Percentiles rank a stretch among this genome's conserved stretches.
These are phyloP conservation scores for Baronia brevicornis DNA, from an alignment of 2,888 invertebrate species.

Conservation along the genomic window DNA sequence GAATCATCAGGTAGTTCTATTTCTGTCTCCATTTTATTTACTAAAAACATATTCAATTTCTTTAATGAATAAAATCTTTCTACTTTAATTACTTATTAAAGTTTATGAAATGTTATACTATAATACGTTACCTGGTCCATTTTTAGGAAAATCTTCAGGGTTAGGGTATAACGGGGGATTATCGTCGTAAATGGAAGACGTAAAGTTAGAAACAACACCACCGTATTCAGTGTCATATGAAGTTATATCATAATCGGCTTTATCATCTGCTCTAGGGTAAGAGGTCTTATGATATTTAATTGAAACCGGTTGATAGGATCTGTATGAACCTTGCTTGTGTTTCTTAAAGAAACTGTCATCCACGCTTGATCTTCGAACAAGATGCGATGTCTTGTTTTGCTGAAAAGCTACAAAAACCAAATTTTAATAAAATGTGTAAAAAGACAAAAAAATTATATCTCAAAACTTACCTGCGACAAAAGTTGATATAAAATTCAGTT, in stretches of 20 bases:
- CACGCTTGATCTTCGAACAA: constrained; percentile 36
- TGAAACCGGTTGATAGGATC: constrained; percentile 57
- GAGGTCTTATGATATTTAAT: constrained; percentile 49
- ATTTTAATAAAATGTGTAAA: constrained; percentile 6
- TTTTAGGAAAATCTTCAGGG: constrained; percentile 56
- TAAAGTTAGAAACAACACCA: constrained; percentile 66
- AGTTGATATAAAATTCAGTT: constrained; percentile 29
- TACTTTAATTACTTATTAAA: constrained; percentile 1
- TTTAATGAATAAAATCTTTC: constrained; percentile 1
- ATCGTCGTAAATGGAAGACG: constrained; percentile 68
- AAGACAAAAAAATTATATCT: background rate
- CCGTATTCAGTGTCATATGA: constrained; percentile 65
- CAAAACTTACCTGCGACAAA: constrained; percentile 28
- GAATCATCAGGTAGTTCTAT: constrained; percentile 78
- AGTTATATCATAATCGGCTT: constrained; percentile 57
- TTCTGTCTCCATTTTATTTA: constrained; percentile 44
- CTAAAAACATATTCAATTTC: constrained; percentile 1
- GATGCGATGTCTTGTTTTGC: constrained; percentile 50
- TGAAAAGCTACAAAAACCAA: constrained; percentile 36
- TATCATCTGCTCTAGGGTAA: constrained; percentile 51
- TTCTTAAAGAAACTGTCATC: constrained; percentile 48
- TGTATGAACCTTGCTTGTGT: constrained; percentile 46
- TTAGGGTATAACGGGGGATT: constrained; percentile 67
- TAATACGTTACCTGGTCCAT: constrained; percentile 43
- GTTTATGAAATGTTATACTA: background rate